Conservation (phyloP, 2,888 invertebrate genomes). For the Drosophila glabriapex region DNA sequence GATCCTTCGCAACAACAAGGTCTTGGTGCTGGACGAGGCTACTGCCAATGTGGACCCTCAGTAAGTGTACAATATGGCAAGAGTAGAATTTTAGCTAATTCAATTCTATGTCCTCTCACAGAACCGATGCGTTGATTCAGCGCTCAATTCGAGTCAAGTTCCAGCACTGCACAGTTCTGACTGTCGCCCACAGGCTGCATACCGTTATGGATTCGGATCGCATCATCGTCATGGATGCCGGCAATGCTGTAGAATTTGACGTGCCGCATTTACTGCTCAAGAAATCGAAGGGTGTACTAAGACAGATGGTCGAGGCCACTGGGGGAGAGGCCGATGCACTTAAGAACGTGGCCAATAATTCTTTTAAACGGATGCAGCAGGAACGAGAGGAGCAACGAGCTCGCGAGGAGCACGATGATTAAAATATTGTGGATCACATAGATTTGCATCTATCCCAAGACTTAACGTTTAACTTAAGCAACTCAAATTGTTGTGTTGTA, state of each 20-base stretch:
- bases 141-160: conserved; percentile 93
- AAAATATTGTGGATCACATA: conserved; percentile 12
- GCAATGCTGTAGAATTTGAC: conserved; percentile 90
- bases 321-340: conserved; percentile 87
- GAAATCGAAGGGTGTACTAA: conserved; percentile 88
- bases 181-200: conserved; percentile 95
- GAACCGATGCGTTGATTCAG: conserved; percentile 94
- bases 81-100: too few relatives aligned
- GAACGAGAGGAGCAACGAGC: conserved; percentile 46
- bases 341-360: conserved; percentile 86
- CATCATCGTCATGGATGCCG: conserved; percentile 94
- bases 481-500: neutral
- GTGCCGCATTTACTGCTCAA: conserved; percentile 89
- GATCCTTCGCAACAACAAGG: conserved; percentile 87
- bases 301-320: conserved; percentile 90
- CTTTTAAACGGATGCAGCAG: conserved; percentile 71
- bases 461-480: conserved; percentile 4
- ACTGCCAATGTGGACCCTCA: conserved; percentile 89
- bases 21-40: conserved; percentile 90
- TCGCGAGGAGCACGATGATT: conserved; percentile 28
- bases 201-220: conserved; percentile 97
- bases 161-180: conserved; percentile 93
- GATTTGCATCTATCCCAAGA: conserved; percentile 43
- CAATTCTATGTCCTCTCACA: conserved; percentile 55
- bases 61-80: conserved; percentile 81